Evolutionary conservation across 2,888 invertebrate genomes (phyloP).

Genomic region (Lepidocyrtoides sp.): DNA sequence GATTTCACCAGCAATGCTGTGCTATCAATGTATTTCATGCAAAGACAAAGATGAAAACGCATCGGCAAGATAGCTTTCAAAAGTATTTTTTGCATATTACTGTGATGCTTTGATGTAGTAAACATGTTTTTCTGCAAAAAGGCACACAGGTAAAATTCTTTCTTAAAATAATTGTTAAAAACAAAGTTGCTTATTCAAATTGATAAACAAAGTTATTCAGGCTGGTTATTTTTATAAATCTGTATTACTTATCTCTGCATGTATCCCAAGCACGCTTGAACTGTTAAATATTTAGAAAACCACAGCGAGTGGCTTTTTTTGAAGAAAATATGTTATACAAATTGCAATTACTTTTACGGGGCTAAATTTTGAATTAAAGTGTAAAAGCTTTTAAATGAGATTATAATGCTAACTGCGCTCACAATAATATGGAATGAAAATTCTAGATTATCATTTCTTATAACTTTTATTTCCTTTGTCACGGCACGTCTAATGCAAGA

Average conservation of each 20-base stretch:
- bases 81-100: background rate
- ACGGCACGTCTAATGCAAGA: constrained; percentile 47
- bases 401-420: background rate
- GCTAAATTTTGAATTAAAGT: constrained; percentile 53
- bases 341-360: constrained; percentile 3
- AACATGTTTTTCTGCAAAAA: constrained; percentile 9
- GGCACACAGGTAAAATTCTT: background rate
- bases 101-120: background rate
- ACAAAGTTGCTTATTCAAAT: background rate
- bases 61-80: background rate
- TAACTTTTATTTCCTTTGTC: constrained; percentile 50
- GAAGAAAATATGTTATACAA: background rate
- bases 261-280: constrained; percentile 18
- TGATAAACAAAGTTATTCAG: background rate
- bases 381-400: constrained; percentile 41
- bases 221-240: background rate
- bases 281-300: constrained; percentile 48
- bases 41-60: background rate
- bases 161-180: background rate
- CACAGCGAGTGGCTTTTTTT: constrained; percentile 28
- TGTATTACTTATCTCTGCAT: background rate
- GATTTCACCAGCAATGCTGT: constrained; percentile 30
- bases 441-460: background rate
- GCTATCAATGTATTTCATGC: constrained; percentile 17
- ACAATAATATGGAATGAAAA: background rate